A percentile compares a stretch with the other conserved stretches of the same genome.
Conservation (phyloP, 2,888 invertebrate genomes). For the Drosophila robusta region DNA sequence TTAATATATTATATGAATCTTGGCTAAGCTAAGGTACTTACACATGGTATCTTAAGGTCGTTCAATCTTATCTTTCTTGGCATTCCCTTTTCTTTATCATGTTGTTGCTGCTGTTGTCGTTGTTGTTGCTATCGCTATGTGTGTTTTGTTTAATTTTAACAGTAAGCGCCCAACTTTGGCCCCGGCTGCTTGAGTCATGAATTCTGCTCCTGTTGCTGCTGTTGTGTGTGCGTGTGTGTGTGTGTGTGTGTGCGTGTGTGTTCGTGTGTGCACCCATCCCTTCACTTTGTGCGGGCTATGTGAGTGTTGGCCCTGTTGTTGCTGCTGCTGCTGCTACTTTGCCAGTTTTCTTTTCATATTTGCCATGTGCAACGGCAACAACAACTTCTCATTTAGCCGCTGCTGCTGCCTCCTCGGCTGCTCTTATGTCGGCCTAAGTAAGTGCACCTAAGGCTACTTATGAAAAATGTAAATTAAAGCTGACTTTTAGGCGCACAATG, state of each 20-base stretch:
- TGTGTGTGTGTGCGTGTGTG: no score
- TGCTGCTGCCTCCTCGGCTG: conserved; percentile 40
- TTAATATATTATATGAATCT: no score
- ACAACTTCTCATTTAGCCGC: conserved; percentile 45
- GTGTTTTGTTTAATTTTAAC: conserved; percentile 55
- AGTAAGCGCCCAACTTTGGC: conserved; percentile 52
- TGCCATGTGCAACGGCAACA: conserved; percentile 46
- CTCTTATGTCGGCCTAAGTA: conserved; percentile 80
- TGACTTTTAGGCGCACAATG: conserved; percentile 77
- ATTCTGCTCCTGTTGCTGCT: conserved; percentile 18
- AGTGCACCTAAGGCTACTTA: conserved; percentile 84
- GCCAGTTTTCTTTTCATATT: conserved; percentile 71
- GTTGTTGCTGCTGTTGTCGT: conserved; percentile 15
- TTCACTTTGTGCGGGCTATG: neutral
- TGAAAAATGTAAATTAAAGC: conserved; percentile 83
- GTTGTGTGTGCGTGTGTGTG: neutral
- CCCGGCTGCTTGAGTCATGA: conserved; percentile 55
- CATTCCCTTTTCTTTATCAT: conserved; percentile 1
- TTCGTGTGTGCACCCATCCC: neutral
- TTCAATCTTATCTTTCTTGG: neutral
- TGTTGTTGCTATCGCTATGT: conserved; percentile 21
- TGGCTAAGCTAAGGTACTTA: neutral
- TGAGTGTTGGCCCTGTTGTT: neutral
- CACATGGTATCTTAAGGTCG: conserved; percentile 15
- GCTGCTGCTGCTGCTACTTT: conserved; percentile 59